phyloP scores from a whole-genome alignment of 2,888 invertebrate species.

The Xanthorhoe designata region DNA sequence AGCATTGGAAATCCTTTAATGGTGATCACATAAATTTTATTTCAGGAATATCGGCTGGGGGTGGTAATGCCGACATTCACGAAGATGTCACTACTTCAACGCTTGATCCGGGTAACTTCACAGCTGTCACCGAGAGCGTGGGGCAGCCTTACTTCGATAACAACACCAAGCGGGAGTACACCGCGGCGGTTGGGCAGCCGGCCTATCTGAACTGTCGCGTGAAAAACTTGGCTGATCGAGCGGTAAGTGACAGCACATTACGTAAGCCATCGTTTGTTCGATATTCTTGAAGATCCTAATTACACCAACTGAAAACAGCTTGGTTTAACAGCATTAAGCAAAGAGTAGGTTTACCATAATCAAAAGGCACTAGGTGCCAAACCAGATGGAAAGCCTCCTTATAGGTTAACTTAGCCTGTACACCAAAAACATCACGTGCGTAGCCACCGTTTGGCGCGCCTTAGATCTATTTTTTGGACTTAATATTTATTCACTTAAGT shows the following conservation, averaged over 20 bases:
- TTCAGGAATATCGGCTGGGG: conserved; percentile 69
- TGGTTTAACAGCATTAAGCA: background rate
- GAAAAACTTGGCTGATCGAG: conserved; percentile 93
- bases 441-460: too few relatives aligned
- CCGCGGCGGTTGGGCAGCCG: conserved; percentile 94
- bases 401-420: too few relatives aligned
- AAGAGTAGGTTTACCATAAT: too few relatives aligned
- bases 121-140: conserved; percentile 86
- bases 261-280: background rate
- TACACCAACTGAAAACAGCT: background rate
- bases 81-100: conserved; percentile 54
- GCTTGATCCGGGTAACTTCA: conserved; percentile 55
- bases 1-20: conserved; percentile 17
- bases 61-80: conserved; percentile 59
- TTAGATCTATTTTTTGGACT: background rate
- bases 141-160: conserved; percentile 95
- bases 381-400: too few relatives aligned
- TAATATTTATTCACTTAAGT: background rate
- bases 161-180: conserved; percentile 91
- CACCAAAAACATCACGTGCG: too few relatives aligned
- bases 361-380: too few relatives aligned
- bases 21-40: conserved; percentile 23
- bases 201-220: conserved; percentile 94
- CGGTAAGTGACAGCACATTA: conserved; percentile 86
- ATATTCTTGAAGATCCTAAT: background rate